These are phyloP conservation scores for Hycleus phaleratus DNA, from an alignment of 1,140 invertebrate species.

Conservation along the genomic window DNA sequence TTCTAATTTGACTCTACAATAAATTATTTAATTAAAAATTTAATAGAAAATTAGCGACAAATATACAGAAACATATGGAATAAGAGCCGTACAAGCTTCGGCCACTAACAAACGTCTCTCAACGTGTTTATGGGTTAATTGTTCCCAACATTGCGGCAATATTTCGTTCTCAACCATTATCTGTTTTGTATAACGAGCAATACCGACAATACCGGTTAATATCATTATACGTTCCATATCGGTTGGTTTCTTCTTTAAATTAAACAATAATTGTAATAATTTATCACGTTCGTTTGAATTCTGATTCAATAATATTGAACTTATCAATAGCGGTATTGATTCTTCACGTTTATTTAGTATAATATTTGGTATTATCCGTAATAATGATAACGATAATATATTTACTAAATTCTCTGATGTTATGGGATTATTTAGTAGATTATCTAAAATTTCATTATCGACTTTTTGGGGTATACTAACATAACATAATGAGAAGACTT, in stretches of 20 bases:
- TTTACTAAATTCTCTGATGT: constrained; percentile 41
- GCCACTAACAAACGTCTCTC: constrained; percentile 64
- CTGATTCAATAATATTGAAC: constrained; percentile 55
- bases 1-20: constrained; percentile 50
- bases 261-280: constrained; percentile 63
- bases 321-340: constrained; percentile 62
- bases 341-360: constrained; percentile 64
- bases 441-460: constrained; percentile 37
- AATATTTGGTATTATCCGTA: constrained; percentile 61
- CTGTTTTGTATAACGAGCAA: constrained; percentile 50
- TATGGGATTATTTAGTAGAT: constrained; percentile 41
- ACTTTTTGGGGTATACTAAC: constrained; percentile 35
- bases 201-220: constrained; percentile 55
- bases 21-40: neutral
- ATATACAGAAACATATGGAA: constrained; percentile 59
- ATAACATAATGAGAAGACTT: constrained; percentile 44
- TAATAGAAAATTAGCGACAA: neutral
- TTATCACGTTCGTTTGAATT: constrained; percentile 54
- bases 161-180: constrained; percentile 58
- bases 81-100: constrained; percentile 63
- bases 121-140: constrained; percentile 63
- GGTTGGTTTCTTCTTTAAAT: constrained; percentile 67
- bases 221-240: constrained; percentile 63
- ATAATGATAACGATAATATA: constrained; percentile 45
- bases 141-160: constrained; percentile 71